Percentiles rank a stretch among this genome's conserved stretches.
Conservation (phyloP, 2,797 vertebrate species). For the Schizopygopsis malacanthus region DNA sequence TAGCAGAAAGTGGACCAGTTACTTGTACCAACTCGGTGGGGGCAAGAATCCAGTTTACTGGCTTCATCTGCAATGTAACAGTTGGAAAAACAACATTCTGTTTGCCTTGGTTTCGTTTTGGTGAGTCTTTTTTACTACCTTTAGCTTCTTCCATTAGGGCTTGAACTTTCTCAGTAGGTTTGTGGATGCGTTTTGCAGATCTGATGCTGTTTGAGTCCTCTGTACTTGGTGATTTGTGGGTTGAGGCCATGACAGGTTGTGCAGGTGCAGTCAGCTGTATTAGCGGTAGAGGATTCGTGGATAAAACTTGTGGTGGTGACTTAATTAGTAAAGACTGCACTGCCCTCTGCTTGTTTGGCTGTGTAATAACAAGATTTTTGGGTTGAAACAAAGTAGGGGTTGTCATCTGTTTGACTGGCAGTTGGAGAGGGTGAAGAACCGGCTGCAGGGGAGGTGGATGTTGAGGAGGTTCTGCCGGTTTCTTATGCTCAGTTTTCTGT, state of each 20-base stretch:
- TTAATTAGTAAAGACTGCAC: conserved; percentile 5
- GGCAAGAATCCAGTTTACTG: conserved; percentile 77
- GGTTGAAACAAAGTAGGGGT: conserved; percentile 66
- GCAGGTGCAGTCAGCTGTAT: conserved; percentile 6
- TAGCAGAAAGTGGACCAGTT: conserved; percentile 32
- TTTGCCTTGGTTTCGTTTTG: conserved; percentile 11
- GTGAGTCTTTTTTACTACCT: background rate
- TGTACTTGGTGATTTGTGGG: background rate
- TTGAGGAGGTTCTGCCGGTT: background rate
- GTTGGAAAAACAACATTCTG: background rate
- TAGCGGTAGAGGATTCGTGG: background rate
- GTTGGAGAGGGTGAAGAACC: background rate
- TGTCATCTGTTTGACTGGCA: conserved; percentile 34
- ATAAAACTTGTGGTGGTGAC: conserved; percentile 1
- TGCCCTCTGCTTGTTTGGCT: conserved; percentile 17
- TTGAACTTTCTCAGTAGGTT: conserved; percentile 61
- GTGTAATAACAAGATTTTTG: conserved; percentile 66
- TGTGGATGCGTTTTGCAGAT: conserved; percentile 51
- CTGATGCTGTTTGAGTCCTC: conserved; percentile 45
- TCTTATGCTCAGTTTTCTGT: background rate
- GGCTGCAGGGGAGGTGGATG: background rate
- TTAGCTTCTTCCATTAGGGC: conserved; percentile 54
- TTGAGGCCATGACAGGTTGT: conserved; percentile 23
- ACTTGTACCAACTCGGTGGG: conserved; percentile 72
- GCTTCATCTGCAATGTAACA: background rate